A percentile compares a stretch with the other conserved stretches of the same genome.
phyloP scores from a whole-genome alignment of 1,140 invertebrate species.

The Zeugodacus cucurbitae region DNA sequence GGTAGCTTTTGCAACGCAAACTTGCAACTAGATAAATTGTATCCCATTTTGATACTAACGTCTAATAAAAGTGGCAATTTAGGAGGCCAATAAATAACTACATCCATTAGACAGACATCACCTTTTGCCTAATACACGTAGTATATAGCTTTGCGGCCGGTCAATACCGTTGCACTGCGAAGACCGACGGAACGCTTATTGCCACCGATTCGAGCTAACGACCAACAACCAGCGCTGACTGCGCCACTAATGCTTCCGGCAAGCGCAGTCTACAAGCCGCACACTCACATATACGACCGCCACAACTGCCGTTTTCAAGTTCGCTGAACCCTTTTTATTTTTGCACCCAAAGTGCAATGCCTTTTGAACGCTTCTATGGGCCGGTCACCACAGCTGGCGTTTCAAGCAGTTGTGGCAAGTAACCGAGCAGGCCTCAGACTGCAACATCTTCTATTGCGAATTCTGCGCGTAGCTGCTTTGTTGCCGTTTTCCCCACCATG shows the following conservation, averaged over 20 bases:
- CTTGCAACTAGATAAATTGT: too few species aligned
- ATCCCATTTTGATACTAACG: too few species aligned
- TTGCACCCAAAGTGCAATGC: slow-evolving; percentile 28
- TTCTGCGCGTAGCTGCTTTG: background rate
- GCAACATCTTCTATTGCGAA: background rate
- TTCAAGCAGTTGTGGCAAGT: background rate
- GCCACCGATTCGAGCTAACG: background rate
- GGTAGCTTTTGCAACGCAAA: too few species aligned
- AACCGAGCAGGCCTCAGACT: background rate
- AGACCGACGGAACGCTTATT: background rate
- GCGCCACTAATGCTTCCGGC: background rate
- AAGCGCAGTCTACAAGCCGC: background rate
- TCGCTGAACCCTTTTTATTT: slow-evolving; percentile 41
- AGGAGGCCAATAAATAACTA: background rate
- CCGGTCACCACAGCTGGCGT: background rate
- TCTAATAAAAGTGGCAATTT: too few species aligned
- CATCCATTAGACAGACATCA: background rate
- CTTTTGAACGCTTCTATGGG: background rate
- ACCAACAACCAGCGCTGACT: background rate
- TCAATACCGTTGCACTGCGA: too few species aligned
- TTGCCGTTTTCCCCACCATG: background rate
- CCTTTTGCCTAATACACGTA: background rate
- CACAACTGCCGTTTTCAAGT: slow-evolving; percentile 26
- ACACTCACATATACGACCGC: background rate
- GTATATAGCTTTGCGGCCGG: background rate